Evolutionary conservation across 2,888 invertebrate species (phyloP), one percentile per base, ranked within the genome.

Genomic region (Junonia oenone): DNA sequence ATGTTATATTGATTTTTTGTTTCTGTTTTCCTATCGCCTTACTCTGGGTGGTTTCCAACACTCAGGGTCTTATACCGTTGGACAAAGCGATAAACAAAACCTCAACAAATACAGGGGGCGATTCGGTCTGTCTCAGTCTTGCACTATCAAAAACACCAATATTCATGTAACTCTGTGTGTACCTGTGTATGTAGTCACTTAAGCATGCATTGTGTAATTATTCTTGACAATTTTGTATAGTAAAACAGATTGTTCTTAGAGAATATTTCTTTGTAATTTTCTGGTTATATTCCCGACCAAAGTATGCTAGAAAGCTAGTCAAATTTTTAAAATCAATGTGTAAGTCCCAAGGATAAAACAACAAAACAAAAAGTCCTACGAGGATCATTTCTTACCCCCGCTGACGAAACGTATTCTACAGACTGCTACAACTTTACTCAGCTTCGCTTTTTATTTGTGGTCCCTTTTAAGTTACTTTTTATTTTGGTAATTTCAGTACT

Each of bases 21-120:
- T 83, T 72, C 76, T 74, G 78, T 83, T 84, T 80, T 76, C 77
- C 76, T 81, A 76, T 77, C 75, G 76, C 78, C 77, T 78, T 76
- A 76, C 83, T 76, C 78, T 82, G 80, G 81, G 75, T 79, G 78
- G 73, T 78, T 68, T 60, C 73, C 67, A 71, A 77, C 73, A 73
- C 76, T 76, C 84, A 89, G 89, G 89, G 87, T 85, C 88, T 87
- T 77, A 88, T 88, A 79, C 78, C 88, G 78, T 78, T 88, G 87
- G 86, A 88, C 73, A 83, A 86, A 86, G 88, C 88, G 78, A 89
- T 88, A 78, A 89, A 87, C 87, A 85, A 87, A 87, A 75, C 88
- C 68, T 86, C 89, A 80, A 79, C 81, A 80, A 83, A 82, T 77
- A 73, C 83, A 79, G 81, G 83, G 82, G 83, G 84, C 81, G 83